Base-by-base conservation (phyloP, 2,888 invertebrate species). In the Cantharis rustica region DNA sequence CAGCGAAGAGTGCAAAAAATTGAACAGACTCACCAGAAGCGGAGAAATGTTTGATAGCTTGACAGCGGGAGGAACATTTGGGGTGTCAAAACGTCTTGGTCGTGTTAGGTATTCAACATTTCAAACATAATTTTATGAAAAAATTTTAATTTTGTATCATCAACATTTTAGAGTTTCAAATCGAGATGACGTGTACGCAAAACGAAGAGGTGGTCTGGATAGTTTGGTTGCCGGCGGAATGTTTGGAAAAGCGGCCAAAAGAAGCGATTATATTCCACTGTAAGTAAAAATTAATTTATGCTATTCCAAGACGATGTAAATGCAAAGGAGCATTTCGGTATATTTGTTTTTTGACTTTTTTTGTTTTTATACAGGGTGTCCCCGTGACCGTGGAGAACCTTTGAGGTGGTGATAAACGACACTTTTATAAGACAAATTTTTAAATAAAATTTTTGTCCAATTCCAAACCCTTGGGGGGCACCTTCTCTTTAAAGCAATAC, bases 221-320 rank as follows among this genome's bases (percentile, higher is more conserved):
- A 80, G 81, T 64, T 71, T 81, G n/a, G 79, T 81, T 26, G 80
- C 81, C 3, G 81, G 81, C 0, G 80, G 80, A 16, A 80, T 78
- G 73, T 81, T 81, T 64, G 81, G 81, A 17, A 77, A 80, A 70
- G 80, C 81, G 2, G 78, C 80, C 3, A 73, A 79, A 17, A 64
- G 75, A 17, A 79, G 73, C 68, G 69, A 80, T 11, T 72, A 73
- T 26, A 47, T 47, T 47, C 20, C 64, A 23, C 10, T 63, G 75
- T 75, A 69, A 70, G 70, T 73, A 10, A 27, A 16, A 61, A 69
- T 16, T 23, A 23, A 23, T 17, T 17, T n/a, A n/a, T n/a, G n/a
- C n/a, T n/a, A n/a, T n/a, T n/a, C n/a, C n/a, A n/a, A n/a, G n/a
- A n/a, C n/a, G n/a, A n/a, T n/a, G n/a, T n/a, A n/a, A 17, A 17